These are phyloP conservation scores for Lacerta viridis DNA, from an alignment of 2,797 vertebrate genomes.

Conservation along the genomic window DNA sequence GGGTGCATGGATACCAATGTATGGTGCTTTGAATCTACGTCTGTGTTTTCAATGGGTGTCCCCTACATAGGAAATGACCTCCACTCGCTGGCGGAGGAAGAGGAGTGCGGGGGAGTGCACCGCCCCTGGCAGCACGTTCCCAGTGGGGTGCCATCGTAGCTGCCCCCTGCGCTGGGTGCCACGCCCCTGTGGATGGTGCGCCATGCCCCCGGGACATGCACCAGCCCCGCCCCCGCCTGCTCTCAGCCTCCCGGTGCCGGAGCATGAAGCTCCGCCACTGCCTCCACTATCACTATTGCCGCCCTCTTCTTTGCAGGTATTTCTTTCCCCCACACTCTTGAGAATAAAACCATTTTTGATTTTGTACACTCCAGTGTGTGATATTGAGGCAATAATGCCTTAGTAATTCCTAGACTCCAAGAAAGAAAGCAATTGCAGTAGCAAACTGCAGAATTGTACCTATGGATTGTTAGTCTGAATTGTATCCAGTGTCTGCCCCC, in stretches of 20 bases:
- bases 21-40: neutral
- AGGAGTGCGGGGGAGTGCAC: too few species aligned
- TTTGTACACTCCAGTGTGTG: neutral
- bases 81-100: too few species aligned
- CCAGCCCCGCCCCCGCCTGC: too few species aligned
- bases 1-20: too few species aligned
- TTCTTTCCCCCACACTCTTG: neutral
- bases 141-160: too few species aligned
- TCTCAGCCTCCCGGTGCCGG: too few species aligned
- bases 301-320: neutral
- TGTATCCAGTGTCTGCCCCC: too few species aligned
- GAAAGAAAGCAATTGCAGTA: neutral
- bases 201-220: too few species aligned
- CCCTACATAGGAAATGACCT: neutral
- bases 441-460: neutral
- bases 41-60: neutral
- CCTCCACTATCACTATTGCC: neutral
- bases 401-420: neutral
- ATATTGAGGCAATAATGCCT: neutral
- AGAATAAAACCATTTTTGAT: neutral
- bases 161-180: too few species aligned
- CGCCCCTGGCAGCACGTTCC: too few species aligned
- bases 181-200: too few species aligned
- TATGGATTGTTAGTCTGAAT: neutral
- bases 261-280: too few species aligned